phyloP scores from a whole-genome alignment of 2,888 invertebrate genomes.

The Cerceris rybyensis region DNA sequence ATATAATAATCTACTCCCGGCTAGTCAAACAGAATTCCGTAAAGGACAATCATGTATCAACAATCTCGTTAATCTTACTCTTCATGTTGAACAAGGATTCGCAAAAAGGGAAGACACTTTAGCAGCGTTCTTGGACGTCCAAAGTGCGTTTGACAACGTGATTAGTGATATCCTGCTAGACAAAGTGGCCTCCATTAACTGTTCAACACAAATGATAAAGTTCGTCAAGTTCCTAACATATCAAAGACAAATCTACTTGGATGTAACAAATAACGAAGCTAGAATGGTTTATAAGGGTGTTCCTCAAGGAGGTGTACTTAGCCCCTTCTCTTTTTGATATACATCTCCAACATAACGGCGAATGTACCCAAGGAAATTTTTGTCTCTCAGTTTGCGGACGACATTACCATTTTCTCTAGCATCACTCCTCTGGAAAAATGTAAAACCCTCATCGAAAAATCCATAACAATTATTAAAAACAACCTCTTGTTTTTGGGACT shows the following conservation, averaged over 20 bases:
- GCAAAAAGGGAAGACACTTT: conserved; percentile 19
- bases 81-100: conserved; percentile 32
- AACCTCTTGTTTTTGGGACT: background rate
- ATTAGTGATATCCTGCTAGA: conserved; percentile 19
- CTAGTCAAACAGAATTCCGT: conserved; percentile 46
- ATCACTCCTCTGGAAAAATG: background rate
- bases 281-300: conserved; percentile 15
- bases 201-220: background rate
- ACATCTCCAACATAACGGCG: conserved; percentile 4
- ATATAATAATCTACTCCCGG: conserved; percentile 35
- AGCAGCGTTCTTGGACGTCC: conserved; percentile 50
- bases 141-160: conserved; percentile 54
- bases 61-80: conserved; percentile 35
- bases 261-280: background rate
- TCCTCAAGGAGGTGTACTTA: conserved; percentile 28
- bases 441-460: background rate
- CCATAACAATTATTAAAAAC: background rate
- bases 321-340: conserved; percentile 21
- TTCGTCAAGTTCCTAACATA: conserved; percentile 26
- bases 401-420: conserved; percentile 12
- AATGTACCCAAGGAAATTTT: background rate
- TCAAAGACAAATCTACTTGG: background rate
- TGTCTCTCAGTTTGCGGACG: conserved; percentile 20
- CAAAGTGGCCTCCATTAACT: conserved; percentile 9
- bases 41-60: conserved; percentile 46